These are phyloP conservation scores for Drosophila pandora DNA, from an alignment of 1,140 invertebrate genomes.

Conservation along the genomic window DNA sequence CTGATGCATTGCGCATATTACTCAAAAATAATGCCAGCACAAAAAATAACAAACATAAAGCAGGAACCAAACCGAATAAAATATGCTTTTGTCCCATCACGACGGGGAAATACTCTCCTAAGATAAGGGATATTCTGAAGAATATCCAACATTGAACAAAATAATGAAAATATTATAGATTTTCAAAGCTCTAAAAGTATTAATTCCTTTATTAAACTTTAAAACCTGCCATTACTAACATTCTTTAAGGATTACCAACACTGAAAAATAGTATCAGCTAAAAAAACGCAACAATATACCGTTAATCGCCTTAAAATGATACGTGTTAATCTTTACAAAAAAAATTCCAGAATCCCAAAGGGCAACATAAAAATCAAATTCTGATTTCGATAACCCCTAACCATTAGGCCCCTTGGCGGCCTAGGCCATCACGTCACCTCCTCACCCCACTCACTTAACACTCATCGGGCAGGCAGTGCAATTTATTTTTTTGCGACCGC, in stretches of 20 bases:
- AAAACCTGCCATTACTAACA: background rate
- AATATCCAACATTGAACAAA: too few species aligned
- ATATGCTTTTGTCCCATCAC: background rate
- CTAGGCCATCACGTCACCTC: background rate
- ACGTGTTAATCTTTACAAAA: background rate
- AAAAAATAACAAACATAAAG: conserved; percentile 35
- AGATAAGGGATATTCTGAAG: background rate
- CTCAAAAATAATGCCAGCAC: conserved; percentile 57
- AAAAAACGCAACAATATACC: background rate
- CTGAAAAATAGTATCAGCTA: background rate
- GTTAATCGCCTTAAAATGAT: background rate
- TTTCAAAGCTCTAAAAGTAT: background rate
- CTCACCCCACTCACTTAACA: conserved; percentile 54
- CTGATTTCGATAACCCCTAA: conserved; percentile 29
- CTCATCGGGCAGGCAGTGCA: conserved; percentile 58
- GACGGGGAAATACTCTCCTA: conserved; percentile 7
- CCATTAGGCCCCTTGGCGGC: background rate
- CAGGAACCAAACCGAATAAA: conserved; percentile 24
- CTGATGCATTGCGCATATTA: conserved; percentile 78
- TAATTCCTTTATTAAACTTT: background rate
- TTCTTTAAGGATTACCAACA: background rate
- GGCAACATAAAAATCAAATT: conserved; percentile 23
- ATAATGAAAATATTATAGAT: too few species aligned
- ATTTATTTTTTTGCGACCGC: conserved; percentile 64
- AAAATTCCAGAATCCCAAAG: background rate